phyloP scores from a whole-genome alignment of 2,888 invertebrate genomes.

The Lathronympha strigana region DNA sequence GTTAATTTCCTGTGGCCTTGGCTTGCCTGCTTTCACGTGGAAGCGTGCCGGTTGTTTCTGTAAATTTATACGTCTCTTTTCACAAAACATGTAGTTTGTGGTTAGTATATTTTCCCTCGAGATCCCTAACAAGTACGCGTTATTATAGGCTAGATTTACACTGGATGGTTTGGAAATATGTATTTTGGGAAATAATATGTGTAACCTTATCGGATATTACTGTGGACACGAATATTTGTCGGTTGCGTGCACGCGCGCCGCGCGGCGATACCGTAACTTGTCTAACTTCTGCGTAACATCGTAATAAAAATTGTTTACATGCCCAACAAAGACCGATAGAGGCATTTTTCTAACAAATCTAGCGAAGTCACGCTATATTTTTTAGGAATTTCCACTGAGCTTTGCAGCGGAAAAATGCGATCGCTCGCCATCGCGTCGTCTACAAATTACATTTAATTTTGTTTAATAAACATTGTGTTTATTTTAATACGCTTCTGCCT shows the following conservation, averaged over 20 bases:
- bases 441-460: constrained; percentile 27
- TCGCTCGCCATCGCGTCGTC: constrained; percentile 20
- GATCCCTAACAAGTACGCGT: not conserved
- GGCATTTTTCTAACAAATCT: constrained; percentile 44
- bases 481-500: not conserved
- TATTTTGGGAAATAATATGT: not conserved
- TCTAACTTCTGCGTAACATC: constrained; percentile 64
- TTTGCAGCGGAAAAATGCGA: constrained; percentile 25
- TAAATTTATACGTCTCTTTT: constrained; percentile 5
- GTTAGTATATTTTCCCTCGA: not conserved
- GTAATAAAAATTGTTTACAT: constrained; percentile 72
- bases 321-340: constrained; percentile 55
- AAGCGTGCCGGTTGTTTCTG: constrained; percentile 7
- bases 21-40: constrained; percentile 30
- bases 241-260: constrained; percentile 69
- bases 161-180: not conserved
- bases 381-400: constrained; percentile 33
- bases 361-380: constrained; percentile 36
- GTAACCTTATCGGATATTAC: constrained; percentile 17
- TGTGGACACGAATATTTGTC: constrained; percentile 39
- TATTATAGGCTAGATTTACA: not conserved
- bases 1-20: constrained; percentile 40
- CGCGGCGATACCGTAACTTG: constrained; percentile 73
- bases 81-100: not conserved
- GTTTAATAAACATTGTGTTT: constrained; percentile 22